Evolutionary conservation across 2,113 vertebrate species (phyloP).

Genomic region (Laterallus jamaicensis): DNA sequence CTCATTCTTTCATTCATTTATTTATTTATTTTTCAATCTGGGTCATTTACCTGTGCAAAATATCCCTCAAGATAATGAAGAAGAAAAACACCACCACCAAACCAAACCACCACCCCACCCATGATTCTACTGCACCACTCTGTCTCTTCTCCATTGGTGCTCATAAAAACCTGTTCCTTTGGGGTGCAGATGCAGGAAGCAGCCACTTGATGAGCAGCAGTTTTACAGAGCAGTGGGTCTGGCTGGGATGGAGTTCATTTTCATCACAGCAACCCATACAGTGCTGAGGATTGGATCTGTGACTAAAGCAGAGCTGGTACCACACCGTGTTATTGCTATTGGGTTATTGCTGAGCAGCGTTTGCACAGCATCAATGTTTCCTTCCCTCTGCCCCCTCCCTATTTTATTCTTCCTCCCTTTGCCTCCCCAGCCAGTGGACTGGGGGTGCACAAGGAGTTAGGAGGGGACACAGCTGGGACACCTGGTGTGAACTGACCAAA

Average conservation of each 20-base stretch:
- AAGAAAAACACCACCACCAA: neutral
- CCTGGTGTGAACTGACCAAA: neutral
- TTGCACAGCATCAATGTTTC: neutral
- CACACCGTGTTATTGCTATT: neutral
- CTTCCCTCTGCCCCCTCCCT: too few species aligned
- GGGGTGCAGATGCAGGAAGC: neutral
- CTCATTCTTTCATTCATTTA: too few species aligned
- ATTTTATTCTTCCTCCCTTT: neutral
- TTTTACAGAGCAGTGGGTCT: neutral
- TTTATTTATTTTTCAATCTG: neutral
- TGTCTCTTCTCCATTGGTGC: neutral
- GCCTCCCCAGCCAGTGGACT: neutral
- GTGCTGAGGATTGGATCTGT: neutral
- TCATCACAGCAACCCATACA: neutral
- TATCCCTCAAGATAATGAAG: neutral
- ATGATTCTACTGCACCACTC: neutral
- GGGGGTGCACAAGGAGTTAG: too few species aligned
- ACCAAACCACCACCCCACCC: neutral
- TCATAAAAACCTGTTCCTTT: neutral
- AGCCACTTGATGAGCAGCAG: neutral
- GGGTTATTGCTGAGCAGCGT: neutral
- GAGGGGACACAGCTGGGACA: neutral
- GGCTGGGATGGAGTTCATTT: neutral
- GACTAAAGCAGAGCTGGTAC: neutral
- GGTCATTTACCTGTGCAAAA: slow-evolving; percentile 22